Conservation (phyloP, 2,888 invertebrate genomes). For the Tinea pellionella region DNA sequence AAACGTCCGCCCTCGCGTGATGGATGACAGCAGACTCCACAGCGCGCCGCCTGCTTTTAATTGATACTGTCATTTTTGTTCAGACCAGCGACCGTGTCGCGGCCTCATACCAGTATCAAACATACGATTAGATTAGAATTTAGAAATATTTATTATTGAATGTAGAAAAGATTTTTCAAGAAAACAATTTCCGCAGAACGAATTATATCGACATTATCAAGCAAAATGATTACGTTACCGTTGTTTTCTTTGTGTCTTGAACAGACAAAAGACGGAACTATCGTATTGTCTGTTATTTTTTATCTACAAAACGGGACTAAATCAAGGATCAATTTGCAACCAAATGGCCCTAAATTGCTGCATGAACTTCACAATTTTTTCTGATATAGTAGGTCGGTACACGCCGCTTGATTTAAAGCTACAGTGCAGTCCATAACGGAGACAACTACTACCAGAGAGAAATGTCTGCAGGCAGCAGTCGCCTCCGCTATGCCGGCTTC, state of each 20-base stretch:
- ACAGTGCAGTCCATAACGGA: too few species aligned
- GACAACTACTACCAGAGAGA: too few species aligned
- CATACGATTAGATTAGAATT: not conserved
- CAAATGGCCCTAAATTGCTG: not conserved
- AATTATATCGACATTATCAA: not conserved
- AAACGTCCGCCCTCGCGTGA: slow-evolving; percentile 37
- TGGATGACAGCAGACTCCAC: slow-evolving; percentile 43
- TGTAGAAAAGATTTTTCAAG: not conserved
- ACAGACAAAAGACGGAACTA: not conserved
- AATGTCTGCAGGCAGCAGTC: too few species aligned
- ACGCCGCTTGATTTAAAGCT: too few species aligned
- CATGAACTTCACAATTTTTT: too few species aligned
- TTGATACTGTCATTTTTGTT: slow-evolving; percentile 60
- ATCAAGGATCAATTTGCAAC: not conserved
- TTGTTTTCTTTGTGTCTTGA: not conserved
- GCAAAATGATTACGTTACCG: not conserved
- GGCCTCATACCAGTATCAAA: slow-evolving; percentile 17
- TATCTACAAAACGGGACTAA: not conserved
- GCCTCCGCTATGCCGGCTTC: too few species aligned
- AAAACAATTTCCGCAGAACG: not conserved
- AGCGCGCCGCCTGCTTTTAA: slow-evolving; percentile 46
- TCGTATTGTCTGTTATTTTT: not conserved
- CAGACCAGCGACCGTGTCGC: slow-evolving; percentile 21
- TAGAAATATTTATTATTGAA: not conserved
- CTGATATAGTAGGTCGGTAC: too few species aligned